Base-by-base conservation (phyloP, 2,888 invertebrate species). In the Eristalis intricaria region DNA sequence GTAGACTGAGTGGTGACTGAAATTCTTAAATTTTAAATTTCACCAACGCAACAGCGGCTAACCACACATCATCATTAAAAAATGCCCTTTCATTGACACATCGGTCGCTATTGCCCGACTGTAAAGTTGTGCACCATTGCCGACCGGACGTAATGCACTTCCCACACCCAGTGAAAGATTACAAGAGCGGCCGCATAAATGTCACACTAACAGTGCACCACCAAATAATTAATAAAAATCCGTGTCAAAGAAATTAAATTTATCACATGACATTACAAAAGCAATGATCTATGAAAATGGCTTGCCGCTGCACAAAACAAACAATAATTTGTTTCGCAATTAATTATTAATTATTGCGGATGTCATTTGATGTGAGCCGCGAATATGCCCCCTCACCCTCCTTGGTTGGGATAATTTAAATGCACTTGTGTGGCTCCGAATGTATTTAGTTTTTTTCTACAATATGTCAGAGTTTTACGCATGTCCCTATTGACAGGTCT, bases 281-380 rank as follows among this genome's bases (percentile, higher is more conserved):
- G 61, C 76, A 77, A 77, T 77, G 76, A 77, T 77, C 79, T 80
- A 56, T 80, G 50, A 79, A 84, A 69, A 80, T 35, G 61, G 79
- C 75, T 23, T 70, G 70, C 60, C 60, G 26, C 65, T 66, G 70
- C 84, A 84, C 74, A 84, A 65, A 75, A 84, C 61, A 84, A 63
- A 77, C 60, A 84, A 69, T 68, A 68, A 50, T 61, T 50, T 50
- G 50, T 50, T 8, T 50, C 50, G 50, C 50, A 58, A 65, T 26
- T 13, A 61, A n/a, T 61, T 61, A 61, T 61, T 61, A 61, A 50
- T 50, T 19, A 50, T 19, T n/a, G 50, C 50, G 50, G 50, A 50
- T 50, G 50, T 50, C 50, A 50, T 50, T 50, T 50, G 50, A 19
- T 8, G 7, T 19, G 50, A n/a, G 19, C 50, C 19, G 8, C 43